A percentile compares a stretch with the other conserved stretches of the same genome.
phyloP scores from a whole-genome alignment of 2,797 vertebrate genomes.

The Melanotaenia boesemani region DNA sequence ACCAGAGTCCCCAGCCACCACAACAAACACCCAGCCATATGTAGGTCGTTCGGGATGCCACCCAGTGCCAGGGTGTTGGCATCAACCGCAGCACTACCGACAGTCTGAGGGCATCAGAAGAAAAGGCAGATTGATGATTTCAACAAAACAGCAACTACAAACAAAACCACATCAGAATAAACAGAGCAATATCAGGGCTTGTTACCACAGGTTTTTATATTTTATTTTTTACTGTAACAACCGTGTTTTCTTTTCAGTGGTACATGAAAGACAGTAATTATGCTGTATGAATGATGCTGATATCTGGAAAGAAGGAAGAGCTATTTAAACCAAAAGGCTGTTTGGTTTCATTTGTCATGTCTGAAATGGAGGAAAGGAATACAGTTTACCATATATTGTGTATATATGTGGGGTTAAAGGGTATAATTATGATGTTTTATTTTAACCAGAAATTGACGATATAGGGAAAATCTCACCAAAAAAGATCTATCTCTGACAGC shows the following conservation, averaged over 20 bases:
- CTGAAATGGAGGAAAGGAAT: conserved; percentile 22
- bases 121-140: conserved; percentile 28
- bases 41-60: conserved; percentile 72
- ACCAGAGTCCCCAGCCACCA: conserved; percentile 65
- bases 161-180: conserved; percentile 46
- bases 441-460: conserved; percentile 20
- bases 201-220: conserved; percentile 20
- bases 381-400: background rate
- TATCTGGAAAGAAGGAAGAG: conserved; percentile 4
- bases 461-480: background rate
- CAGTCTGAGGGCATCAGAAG: conserved; percentile 59
- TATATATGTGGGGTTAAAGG: background rate
- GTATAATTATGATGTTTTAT: conserved; percentile 15
- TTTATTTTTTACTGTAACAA: conserved; percentile 26
- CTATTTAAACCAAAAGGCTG: conserved; percentile 7
- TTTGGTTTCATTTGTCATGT: conserved; percentile 23
- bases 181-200: conserved; percentile 18
- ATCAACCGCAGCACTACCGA: conserved; percentile 53
- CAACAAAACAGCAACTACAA: conserved; percentile 47
- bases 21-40: conserved; percentile 75
- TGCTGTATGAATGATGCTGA: conserved; percentile 26
- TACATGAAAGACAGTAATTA: conserved; percentile 46
- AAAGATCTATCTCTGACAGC: background rate
- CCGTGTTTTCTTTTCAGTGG: conserved; percentile 44
- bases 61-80: conserved; percentile 68